A percentile compares a stretch with the other conserved stretches of the same genome.
phyloP scores from a whole-genome alignment of 1,140 invertebrate species.

The Panagrolaimus sp. region DNA sequence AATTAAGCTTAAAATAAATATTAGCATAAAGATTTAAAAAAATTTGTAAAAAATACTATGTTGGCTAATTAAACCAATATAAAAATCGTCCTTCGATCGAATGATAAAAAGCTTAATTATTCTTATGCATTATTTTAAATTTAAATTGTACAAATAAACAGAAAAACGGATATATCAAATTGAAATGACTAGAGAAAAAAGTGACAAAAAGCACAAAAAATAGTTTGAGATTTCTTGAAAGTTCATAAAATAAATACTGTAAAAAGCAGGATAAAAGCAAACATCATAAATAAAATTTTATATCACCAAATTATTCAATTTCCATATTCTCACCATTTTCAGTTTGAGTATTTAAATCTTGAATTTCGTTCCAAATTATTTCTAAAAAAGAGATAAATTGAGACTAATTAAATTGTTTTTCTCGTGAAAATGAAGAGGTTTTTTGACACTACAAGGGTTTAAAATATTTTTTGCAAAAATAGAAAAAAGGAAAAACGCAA shows the following conservation, averaged over 20 bases:
- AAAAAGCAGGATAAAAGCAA: too few species aligned
- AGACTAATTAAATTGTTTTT: neutral
- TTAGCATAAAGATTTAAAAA: neutral
- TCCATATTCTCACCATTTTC: slow-evolving; percentile 1
- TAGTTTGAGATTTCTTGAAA: neutral
- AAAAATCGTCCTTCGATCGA: neutral
- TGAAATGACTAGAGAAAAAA: neutral
- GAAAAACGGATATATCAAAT: neutral
- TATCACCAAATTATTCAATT: neutral
- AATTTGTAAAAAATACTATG: neutral
- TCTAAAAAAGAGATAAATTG: slow-evolving; percentile 28
- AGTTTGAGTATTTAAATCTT: slow-evolving; percentile 15
- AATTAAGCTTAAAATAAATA: too few species aligned
- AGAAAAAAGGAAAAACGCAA: too few species aligned
- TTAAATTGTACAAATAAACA: neutral
- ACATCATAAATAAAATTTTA: too few species aligned
- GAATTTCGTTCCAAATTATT: slow-evolving; percentile 49
- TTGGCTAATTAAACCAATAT: neutral
- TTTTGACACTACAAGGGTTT: too few species aligned
- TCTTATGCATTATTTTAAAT: too few species aligned
- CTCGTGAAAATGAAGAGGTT: neutral
- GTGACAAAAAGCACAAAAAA: neutral
- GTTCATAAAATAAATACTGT: neutral
- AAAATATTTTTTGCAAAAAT: too few species aligned
- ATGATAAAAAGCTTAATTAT: too few species aligned